Evolutionary conservation across 2,888 invertebrate genomes (phyloP), one percentile per base, ranked within the genome.

Genomic region (Caenorhabditis macrosperma): DNA sequence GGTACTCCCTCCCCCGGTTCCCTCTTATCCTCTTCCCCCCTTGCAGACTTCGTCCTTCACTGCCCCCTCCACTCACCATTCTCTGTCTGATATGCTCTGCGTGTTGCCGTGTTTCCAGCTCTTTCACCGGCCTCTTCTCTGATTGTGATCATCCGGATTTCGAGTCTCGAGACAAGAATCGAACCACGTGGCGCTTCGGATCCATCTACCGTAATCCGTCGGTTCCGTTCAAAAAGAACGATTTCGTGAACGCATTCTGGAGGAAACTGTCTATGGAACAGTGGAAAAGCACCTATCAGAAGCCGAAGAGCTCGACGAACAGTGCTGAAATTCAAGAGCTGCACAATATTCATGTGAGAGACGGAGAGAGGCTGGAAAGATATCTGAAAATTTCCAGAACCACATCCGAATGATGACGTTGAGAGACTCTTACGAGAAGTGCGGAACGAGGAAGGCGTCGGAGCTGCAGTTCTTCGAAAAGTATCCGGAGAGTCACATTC

Each of bases 1-100:
- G 84, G 84, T 85, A 35, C 10, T 10, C 33, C 38, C 35, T 46
- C 0, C 54, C 5, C n/a, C 17, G 15, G 41, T 6, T 41, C 41
- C 6, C 41, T 15, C 15, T 41, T n/a, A n/a, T n/a, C 33, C 9
- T 33, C 9, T 7, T 33, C 15, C 15, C 10, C 15, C 15, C 12
- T 55, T 57, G 15, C 82, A 84, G 89, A 33, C 82, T 88, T 22
- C 88, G 91, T 7, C 88, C 91, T 7, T 83, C 89, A 5, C 83
- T 91, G 0, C 91, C 91, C 0, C 90, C 91, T 15, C 91, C 91
- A 7, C 74, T 91, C 30, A 91, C 89, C 12, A 84, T 87, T 7
- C 41, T 90, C 46, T 88, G 88, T 68, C 76, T 89, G 46, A 26
- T 88, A 26, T 85, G 78, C 28, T 55, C 85, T 7, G 83, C 81